These are phyloP conservation scores for Anthoscopus minutus DNA, from an alignment of 2,113 vertebrate species.

Conservation along the genomic window DNA sequence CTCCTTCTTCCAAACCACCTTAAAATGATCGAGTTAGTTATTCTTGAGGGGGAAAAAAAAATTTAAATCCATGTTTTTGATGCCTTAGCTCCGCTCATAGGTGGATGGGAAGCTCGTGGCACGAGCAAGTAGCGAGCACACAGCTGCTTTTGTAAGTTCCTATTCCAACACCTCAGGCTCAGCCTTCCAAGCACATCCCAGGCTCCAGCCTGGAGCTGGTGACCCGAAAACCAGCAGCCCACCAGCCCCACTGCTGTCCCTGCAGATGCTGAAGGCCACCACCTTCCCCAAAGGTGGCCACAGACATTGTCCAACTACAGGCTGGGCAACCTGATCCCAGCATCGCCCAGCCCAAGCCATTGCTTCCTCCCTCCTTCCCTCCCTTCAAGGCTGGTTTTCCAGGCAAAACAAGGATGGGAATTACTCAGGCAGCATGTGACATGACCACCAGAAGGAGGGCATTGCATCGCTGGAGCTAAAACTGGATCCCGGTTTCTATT, in stretches of 20 bases:
- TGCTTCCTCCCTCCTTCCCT: background rate
- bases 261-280: background rate
- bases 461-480: slow-evolving; percentile 7
- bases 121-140: background rate
- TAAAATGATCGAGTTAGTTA: background rate
- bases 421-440: slow-evolving; percentile 22
- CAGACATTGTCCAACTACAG: background rate
- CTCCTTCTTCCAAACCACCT: background rate
- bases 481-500: background rate
- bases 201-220: background rate
- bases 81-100: accelerated
- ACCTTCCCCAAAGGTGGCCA: background rate
- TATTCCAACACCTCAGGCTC: background rate
- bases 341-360: background rate
- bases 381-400: background rate
- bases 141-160: background rate
- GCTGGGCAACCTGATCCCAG: accelerated
- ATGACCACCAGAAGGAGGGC: slow-evolving; percentile 27
- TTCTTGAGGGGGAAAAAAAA: background rate
- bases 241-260: background rate
- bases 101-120: background rate
- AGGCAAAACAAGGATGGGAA: slow-evolving; percentile 12
- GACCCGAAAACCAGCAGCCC: background rate
- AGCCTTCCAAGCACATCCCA: background rate
- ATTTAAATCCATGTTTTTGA: background rate